Conservation (phyloP, 2,888 invertebrate species). For the Himalopsyche japonica region DNA sequence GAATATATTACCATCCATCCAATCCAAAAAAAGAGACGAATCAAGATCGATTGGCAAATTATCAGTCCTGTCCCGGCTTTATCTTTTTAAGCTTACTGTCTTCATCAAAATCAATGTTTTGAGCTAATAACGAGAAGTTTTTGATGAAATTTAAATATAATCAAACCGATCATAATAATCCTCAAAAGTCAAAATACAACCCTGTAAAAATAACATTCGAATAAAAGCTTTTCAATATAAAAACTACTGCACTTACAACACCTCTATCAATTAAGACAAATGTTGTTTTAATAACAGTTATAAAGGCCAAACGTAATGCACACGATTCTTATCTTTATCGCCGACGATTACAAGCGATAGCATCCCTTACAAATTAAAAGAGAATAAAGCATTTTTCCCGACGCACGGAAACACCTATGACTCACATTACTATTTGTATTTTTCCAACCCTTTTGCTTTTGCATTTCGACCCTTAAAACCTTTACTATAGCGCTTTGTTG, state of each 20-base stretch:
- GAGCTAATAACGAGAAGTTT: too few species aligned
- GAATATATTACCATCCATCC: too few species aligned
- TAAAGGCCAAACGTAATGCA: neutral
- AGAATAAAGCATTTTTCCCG: neutral
- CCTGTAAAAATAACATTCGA: neutral
- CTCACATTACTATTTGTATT: neutral
- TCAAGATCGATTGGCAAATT: too few species aligned
- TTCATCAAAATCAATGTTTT: too few species aligned
- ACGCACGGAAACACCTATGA: neutral
- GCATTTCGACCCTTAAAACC: neutral
- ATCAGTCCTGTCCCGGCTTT: too few species aligned
- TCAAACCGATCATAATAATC: too few species aligned
- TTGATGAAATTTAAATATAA: too few species aligned
- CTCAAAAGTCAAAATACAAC: neutral
- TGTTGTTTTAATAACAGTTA: neutral
- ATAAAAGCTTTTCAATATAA: neutral
- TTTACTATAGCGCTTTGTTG: neutral
- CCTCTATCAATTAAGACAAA: neutral
- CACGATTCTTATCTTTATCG: neutral
- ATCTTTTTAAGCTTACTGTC: too few species aligned
- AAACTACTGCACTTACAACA: neutral
- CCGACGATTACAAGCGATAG: neutral
- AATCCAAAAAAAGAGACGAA: too few species aligned
- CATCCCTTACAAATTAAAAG: neutral
- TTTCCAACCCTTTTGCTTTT: neutral